A percentile compares a stretch with the other conserved stretches of the same genome.
Conservation (phyloP, 2,888 invertebrate genomes). For the Agrilus biguttatus region DNA sequence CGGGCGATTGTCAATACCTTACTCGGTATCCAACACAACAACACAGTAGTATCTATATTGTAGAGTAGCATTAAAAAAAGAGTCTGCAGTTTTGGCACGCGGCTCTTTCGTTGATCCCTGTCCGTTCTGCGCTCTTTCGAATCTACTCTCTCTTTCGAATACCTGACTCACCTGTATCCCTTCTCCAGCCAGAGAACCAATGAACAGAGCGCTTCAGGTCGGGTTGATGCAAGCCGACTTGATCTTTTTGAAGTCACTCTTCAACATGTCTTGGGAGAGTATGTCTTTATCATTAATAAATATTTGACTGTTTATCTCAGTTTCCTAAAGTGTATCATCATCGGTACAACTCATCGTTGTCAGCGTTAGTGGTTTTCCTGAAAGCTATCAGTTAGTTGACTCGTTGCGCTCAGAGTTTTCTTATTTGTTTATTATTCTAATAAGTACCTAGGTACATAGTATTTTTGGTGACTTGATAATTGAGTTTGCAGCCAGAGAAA, state of each 20-base stretch:
- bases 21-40: not conserved
- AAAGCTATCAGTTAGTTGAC: no score
- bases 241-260: slow-evolving; percentile 25
- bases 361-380: no score
- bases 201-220: slow-evolving; percentile 13
- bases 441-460: no score
- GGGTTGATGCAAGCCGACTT: slow-evolving; percentile 19
- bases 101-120: slow-evolving; percentile 6
- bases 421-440: no score
- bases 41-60: no score
- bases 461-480: no score
- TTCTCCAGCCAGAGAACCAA: slow-evolving; percentile 20
- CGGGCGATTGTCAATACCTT: not conserved
- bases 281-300: slow-evolving; percentile 9
- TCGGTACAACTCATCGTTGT: no score
- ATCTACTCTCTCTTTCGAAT: slow-evolving; percentile 10
- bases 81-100: slow-evolving; percentile 4
- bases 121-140: slow-evolving; percentile 6
- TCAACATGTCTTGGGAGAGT: slow-evolving; percentile 15
- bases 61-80: not conserved
- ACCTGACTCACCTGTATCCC: slow-evolving; percentile 23
- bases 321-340: no score
- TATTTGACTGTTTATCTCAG: not conserved
- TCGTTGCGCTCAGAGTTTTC: no score
- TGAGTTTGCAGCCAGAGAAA: no score